phyloP scores from a whole-genome alignment of 2,797 vertebrate genomes.

The Pangasius sanitwongsei region DNA sequence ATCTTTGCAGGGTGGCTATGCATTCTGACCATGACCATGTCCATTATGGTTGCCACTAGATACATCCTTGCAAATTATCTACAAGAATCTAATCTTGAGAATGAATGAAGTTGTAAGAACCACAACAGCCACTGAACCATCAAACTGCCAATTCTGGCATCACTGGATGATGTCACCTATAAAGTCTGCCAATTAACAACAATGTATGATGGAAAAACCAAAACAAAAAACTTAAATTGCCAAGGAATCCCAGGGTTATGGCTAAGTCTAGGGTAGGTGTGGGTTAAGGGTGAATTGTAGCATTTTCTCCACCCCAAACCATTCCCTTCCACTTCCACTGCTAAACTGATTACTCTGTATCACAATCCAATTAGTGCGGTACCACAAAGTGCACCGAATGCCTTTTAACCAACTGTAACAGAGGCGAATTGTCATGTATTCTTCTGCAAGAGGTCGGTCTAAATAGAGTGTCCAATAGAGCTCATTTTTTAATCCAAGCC shows the following conservation, averaged over 20 bases:
- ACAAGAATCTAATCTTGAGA: not conserved
- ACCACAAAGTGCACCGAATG: conserved; percentile 64
- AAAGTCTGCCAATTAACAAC: not conserved
- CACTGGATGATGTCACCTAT: not conserved
- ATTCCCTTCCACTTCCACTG: conserved; percentile 59
- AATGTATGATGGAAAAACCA: not conserved
- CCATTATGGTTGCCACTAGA: not conserved
- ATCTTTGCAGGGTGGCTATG: not conserved
- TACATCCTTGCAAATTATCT: not conserved
- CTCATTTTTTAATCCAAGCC: not conserved
- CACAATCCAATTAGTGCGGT: conserved; percentile 71
- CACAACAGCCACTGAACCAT: not conserved
- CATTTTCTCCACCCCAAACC: conserved; percentile 47
- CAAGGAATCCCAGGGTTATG: conserved; percentile 24
- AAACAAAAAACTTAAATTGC: not conserved
- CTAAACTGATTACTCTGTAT: conserved; percentile 70
- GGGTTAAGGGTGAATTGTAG: conserved; percentile 32
- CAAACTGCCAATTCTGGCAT: not conserved
- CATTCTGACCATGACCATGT: not conserved
- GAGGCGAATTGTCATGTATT: conserved; percentile 69
- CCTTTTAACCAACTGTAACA: conserved; percentile 70
- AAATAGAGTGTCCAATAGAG: not conserved
- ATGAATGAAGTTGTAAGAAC: not conserved
- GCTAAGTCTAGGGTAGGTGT: conserved; percentile 38
- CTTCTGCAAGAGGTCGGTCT: conserved; percentile 13